phyloP scores from a whole-genome alignment of 2,113 vertebrate genomes.

The Atractosteus spatula region DNA sequence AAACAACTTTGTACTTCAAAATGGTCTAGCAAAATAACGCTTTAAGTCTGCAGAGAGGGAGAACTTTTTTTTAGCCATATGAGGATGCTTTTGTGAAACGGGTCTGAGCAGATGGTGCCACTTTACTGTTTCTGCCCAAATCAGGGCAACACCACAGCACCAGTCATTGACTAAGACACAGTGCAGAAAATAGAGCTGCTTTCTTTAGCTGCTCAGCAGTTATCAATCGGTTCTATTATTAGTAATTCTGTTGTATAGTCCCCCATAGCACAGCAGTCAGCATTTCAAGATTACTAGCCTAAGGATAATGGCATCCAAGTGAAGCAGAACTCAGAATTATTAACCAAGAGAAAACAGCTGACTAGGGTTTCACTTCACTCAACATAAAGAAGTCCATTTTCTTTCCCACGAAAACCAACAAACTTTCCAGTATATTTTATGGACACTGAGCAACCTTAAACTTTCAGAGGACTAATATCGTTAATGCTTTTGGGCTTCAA shows the following conservation, averaged over 20 bases:
- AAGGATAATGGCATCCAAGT: conserved; percentile 2
- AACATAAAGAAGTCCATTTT: no score
- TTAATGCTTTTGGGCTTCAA: background rate
- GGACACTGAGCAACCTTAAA: conserved; percentile 7
- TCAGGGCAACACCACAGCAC: no score
- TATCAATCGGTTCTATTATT: conserved; percentile 1
- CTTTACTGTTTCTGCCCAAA: no score
- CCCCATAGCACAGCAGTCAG: conserved; percentile 12
- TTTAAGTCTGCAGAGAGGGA: no score
- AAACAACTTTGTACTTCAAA: no score
- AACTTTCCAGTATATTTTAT: no score
- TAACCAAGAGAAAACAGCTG: conserved; percentile 13
- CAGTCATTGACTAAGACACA: background rate
- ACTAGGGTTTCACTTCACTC: no score
- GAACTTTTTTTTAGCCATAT: no score
- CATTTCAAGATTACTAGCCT: conserved; percentile 38
- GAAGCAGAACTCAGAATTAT: conserved; percentile 28
- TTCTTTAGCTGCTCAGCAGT: background rate
- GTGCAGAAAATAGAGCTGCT: background rate
- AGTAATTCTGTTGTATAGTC: background rate
- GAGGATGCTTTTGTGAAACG: no score
- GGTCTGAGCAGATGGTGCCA: no score
- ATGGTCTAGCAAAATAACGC: no score
- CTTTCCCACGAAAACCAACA: no score
- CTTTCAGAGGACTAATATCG: conserved; percentile 26